Conservation (phyloP, 2,888 invertebrate genomes). For the Coleophora deauratella region DNA sequence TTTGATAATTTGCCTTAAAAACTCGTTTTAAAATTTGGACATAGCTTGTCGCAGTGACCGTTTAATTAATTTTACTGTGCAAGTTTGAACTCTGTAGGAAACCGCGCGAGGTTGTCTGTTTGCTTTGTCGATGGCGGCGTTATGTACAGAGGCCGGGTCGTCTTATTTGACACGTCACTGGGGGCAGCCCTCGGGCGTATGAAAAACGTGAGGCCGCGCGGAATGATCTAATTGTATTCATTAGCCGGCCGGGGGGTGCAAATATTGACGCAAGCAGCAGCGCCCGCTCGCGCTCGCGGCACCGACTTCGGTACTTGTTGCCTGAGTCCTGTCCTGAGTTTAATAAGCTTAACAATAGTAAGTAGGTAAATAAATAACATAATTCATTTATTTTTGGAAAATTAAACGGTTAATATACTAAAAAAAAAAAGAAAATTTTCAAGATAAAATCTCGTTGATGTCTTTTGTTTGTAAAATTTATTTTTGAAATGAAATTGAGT, state of each 20-base stretch:
- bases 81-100: constrained; percentile 17
- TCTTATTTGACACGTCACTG: constrained; percentile 58
- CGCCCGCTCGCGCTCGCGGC: constrained; percentile 28
- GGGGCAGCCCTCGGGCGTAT: constrained; percentile 54
- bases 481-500: too few relatives aligned
- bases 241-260: constrained; percentile 62
- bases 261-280: constrained; percentile 62
- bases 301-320: neutral
- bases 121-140: constrained; percentile 13
- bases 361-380: neutral
- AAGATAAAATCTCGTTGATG: constrained; percentile 4
- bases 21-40: too few relatives aligned
- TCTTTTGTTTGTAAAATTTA: neutral
- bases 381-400: too few relatives aligned
- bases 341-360: neutral
- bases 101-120: constrained; percentile 10
- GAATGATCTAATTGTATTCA: constrained; percentile 75
- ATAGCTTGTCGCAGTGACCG: constrained; percentile 3
- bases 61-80: constrained; percentile 20
- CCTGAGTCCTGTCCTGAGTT: neutral
- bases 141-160: constrained; percentile 39
- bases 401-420: too few relatives aligned
- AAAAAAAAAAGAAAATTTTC: too few relatives aligned
- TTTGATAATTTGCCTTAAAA: too few relatives aligned
- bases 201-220: constrained; percentile 71